These are phyloP conservation scores for Drosophila paramelanica DNA, from an alignment of 2,888 invertebrate species.

Conservation along the genomic window DNA sequence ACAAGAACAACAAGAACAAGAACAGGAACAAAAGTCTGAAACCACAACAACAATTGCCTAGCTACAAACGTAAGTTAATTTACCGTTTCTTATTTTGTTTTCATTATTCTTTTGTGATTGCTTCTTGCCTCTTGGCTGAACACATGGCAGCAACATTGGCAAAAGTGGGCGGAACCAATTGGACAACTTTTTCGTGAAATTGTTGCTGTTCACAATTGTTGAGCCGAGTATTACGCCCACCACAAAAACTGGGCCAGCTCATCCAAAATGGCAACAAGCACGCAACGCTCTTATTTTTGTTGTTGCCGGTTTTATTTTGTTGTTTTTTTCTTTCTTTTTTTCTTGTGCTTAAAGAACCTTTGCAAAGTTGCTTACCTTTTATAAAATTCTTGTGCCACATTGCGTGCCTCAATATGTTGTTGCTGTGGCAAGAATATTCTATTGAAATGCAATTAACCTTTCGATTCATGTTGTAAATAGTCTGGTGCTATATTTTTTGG, in stretches of 20 bases:
- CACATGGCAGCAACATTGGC: slow-evolving; percentile 40
- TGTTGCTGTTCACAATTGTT: slow-evolving; percentile 54
- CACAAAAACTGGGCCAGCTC: slow-evolving; percentile 64
- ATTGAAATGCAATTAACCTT: slow-evolving; percentile 68
- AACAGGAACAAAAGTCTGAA: not conserved
- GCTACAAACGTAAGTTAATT: slow-evolving; percentile 18
- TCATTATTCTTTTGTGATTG: slow-evolving; percentile 24
- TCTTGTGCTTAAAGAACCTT: slow-evolving; percentile 64
- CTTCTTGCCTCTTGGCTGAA: slow-evolving; percentile 40
- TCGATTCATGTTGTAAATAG: slow-evolving; percentile 29
- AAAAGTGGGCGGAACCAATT: slow-evolving; percentile 51
- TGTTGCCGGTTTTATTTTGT: not conserved
- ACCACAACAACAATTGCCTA: not conserved
- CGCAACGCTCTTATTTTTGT: slow-evolving; percentile 50
- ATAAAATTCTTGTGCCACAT: slow-evolving; percentile 52
- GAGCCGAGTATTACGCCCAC: slow-evolving; percentile 42
- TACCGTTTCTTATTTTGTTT: not conserved
- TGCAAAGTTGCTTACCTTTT: slow-evolving; percentile 68
- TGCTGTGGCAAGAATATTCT: slow-evolving; percentile 27
- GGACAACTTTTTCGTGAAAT: slow-evolving; percentile 33
- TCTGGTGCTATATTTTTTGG: slow-evolving; percentile 17
- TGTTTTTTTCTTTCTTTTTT: slow-evolving; percentile 1
- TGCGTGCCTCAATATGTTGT: slow-evolving; percentile 40
- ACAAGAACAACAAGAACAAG: not conserved
- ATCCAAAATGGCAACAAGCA: slow-evolving; percentile 67